phyloP scores from a whole-genome alignment of 1,140 invertebrate genomes.

The Drosophila ananassae region DNA sequence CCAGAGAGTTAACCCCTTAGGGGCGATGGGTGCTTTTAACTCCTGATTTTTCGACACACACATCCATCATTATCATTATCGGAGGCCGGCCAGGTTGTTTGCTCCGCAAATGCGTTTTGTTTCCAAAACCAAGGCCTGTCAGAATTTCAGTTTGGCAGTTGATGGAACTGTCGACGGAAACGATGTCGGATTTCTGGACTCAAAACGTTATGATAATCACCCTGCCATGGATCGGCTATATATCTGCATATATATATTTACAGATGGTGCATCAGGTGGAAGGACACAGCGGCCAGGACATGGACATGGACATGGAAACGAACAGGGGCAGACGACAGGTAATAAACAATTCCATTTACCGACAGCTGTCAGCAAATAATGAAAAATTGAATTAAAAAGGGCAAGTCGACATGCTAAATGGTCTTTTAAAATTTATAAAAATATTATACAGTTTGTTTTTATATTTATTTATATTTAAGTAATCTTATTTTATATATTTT shows the following conservation, averaged over 20 bases:
- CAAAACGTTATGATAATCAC: slow-evolving; percentile 75
- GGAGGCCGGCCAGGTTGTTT: background rate
- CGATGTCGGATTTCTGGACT: slow-evolving; percentile 12
- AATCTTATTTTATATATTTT: too few relatives aligned
- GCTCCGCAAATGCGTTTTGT: slow-evolving; percentile 66
- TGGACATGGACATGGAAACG: slow-evolving; percentile 10
- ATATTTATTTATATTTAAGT: background rate
- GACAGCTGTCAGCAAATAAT: slow-evolving; percentile 79
- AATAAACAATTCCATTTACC: slow-evolving; percentile 82
- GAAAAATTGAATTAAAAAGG: slow-evolving; percentile 71
- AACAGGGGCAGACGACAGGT: slow-evolving; percentile 55
- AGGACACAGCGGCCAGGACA: slow-evolving; percentile 1
- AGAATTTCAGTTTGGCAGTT: slow-evolving; percentile 52
- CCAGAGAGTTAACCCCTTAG: slow-evolving; percentile 17
- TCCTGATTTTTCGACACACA: slow-evolving; percentile 16
- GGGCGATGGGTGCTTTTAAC: slow-evolving; percentile 5
- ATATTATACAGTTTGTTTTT: background rate
- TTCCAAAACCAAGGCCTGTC: slow-evolving; percentile 63
- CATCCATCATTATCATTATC: slow-evolving; percentile 41
- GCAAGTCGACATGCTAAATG: background rate
- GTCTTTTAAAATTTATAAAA: slow-evolving; percentile 2
- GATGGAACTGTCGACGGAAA: slow-evolving; percentile 15
- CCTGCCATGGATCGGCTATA: slow-evolving; percentile 18
- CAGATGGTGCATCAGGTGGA: slow-evolving; percentile 5
- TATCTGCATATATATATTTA: background rate